Evolutionary conservation across 2,797 vertebrate species (phyloP), one percentile per base, ranked within the genome.

Genomic region (Onychomys torridus): DNA sequence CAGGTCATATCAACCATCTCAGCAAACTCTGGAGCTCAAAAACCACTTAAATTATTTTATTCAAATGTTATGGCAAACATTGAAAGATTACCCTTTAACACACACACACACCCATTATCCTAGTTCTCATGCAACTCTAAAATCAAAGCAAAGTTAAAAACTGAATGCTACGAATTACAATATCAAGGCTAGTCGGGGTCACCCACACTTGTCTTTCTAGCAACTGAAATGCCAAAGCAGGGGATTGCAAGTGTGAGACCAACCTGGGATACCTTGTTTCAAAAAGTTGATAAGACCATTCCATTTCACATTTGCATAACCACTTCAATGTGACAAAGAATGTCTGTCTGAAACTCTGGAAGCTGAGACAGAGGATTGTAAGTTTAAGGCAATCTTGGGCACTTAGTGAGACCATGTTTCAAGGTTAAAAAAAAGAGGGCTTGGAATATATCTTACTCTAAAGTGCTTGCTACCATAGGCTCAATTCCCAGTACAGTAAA

Each of bases 1-100:
- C 3, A n/a, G 73, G 29, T 37, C 13, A 2, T 10, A 23, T n/a
- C 59, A 55, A 17, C 10, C 7, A 69, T 29, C 32, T 82, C 27
- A 21, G 0, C 9, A 92, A 92, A 67, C 49, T 76, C 12, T 1
- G 43, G 19, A 57, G 61, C 21, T 73, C n/a, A 52, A 49, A 13
- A 46, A 0, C 21, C 17, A 25, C 69, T 82, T 71, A 34, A 40
- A 19, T 57, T 43, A 89, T 77, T 93, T 61, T 89, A 95, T 85
- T 95, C 67, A 95, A 90, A 89, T 91, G 12, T 57, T 63, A 25
- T 67, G 25, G 77, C 81, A 90, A 88, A 46, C 90, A 57, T 71
- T 91, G 92, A 32, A 7, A 93, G 78, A 46, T 69, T 43, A 78
- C 63, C 40, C 59, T 94, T 75, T 16, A n/a, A n/a, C n/a, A n/a